phyloP scores from a whole-genome alignment of 2,113 vertebrate genomes.

The Bungarus multicinctus region DNA sequence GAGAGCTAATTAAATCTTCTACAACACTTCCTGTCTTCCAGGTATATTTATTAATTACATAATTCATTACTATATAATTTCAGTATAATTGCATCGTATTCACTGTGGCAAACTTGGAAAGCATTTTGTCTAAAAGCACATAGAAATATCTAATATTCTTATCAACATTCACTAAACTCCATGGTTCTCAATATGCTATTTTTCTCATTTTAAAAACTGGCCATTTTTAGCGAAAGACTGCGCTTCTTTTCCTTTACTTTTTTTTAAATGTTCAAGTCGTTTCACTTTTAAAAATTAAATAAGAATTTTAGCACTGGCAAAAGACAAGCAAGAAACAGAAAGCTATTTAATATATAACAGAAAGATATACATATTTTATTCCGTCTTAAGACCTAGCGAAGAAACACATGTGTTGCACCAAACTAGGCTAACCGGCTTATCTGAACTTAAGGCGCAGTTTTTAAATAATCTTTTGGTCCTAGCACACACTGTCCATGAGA shows the following conservation, averaged over 20 bases:
- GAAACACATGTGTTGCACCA: neutral
- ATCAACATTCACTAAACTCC: neutral
- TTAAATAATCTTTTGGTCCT: neutral
- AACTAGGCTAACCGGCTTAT: neutral
- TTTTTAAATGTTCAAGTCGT: constrained; percentile 16
- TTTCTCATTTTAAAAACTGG: neutral
- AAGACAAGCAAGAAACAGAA: neutral
- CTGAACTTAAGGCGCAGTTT: neutral
- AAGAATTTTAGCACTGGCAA: neutral
- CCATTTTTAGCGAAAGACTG: neutral
- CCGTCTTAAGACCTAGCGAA: neutral
- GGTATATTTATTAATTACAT: neutral
- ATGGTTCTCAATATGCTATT: neutral
- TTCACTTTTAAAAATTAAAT: constrained; percentile 15
- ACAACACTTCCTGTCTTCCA: neutral
- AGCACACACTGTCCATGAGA: no score
- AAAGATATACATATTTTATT: neutral
- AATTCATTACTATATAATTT: neutral
- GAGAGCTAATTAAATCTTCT: neutral
- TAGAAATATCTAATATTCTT: neutral
- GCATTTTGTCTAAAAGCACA: neutral
- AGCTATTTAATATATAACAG: neutral
- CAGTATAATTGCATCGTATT: neutral
- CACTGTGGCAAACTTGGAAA: neutral
- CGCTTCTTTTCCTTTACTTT: neutral